phyloP scores from a whole-genome alignment of 2,888 invertebrate genomes.

The Galeopsomyia nigrocyanea region DNA sequence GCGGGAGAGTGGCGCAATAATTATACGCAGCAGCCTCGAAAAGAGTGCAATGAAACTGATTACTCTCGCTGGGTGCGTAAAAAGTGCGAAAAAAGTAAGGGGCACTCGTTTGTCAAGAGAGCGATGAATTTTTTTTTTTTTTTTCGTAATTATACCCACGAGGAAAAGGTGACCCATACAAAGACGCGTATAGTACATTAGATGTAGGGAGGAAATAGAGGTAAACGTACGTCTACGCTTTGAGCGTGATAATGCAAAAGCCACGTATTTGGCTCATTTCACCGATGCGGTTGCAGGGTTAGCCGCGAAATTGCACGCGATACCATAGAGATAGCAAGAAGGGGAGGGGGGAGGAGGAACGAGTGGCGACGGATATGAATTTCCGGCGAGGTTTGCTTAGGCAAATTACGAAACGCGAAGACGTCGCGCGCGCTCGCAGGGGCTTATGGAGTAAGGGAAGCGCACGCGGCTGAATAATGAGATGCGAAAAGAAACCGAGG shows the following conservation, averaged over 20 bases:
- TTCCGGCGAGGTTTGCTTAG: conserved; percentile 60
- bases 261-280: conserved; percentile 38
- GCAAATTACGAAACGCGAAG: conserved; percentile 58
- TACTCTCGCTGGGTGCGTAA: conserved; percentile 13
- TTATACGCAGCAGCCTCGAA: conserved; percentile 10
- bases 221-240: background rate
- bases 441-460: background rate
- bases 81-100: conserved; percentile 1
- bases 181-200: background rate
- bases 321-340: conserved; percentile 21
- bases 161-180: background rate
- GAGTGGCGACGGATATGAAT: conserved; percentile 56
- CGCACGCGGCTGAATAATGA: conserved; percentile 30
- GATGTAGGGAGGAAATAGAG: background rate
- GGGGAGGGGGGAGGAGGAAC: background rate
- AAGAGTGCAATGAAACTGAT: conserved; percentile 34
- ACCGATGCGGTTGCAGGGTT: conserved; percentile 29
- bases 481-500: conserved; percentile 43
- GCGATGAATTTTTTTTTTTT: conserved; percentile 37
- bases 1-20: conserved; percentile 21
- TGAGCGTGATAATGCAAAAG: conserved; percentile 8
- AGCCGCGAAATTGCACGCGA: conserved; percentile 36
- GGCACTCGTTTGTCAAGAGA: conserved; percentile 36
- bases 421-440: conserved; percentile 37
- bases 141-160: conserved; percentile 31